phyloP scores from a whole-genome alignment of 2,113 vertebrate species.

The Nesoenas mayeri region DNA sequence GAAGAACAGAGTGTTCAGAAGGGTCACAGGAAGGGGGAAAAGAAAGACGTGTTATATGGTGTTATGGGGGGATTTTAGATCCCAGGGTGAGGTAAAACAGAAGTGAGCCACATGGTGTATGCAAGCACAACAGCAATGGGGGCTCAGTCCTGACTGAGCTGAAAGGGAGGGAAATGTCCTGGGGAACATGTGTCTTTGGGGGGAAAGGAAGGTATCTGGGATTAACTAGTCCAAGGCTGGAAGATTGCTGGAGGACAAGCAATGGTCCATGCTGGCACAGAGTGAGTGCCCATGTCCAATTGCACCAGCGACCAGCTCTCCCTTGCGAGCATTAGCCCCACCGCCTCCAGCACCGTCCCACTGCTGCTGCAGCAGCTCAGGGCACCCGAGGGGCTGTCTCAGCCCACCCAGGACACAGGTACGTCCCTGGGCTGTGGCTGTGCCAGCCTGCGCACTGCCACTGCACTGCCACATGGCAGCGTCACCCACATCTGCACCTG shows the following conservation, averaged over 20 bases:
- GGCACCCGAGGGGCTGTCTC: neutral
- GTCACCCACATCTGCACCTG: neutral
- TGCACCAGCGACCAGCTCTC: neutral
- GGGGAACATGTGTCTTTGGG: neutral
- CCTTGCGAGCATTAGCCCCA: neutral
- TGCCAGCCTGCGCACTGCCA: neutral
- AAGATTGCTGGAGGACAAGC: neutral
- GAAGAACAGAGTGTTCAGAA: neutral
- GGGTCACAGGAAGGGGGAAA: neutral
- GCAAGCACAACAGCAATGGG: neutral
- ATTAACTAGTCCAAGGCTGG: neutral
- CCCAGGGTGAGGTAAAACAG: neutral
- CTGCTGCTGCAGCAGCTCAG: neutral
- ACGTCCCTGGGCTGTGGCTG: neutral
- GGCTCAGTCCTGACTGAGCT: neutral
- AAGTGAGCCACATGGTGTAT: accelerated
- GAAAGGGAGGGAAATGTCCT: neutral
- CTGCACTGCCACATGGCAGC: neutral
- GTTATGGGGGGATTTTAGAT: neutral
- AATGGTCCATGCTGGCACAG: neutral
- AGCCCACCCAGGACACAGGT: accelerated
- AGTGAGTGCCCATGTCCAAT: neutral
- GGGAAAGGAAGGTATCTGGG: neutral
- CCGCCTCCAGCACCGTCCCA: neutral
- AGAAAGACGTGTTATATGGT: neutral